Evolutionary conservation across 2,888 invertebrate genomes (phyloP).

Genomic region (Leptopilina myrica): DNA sequence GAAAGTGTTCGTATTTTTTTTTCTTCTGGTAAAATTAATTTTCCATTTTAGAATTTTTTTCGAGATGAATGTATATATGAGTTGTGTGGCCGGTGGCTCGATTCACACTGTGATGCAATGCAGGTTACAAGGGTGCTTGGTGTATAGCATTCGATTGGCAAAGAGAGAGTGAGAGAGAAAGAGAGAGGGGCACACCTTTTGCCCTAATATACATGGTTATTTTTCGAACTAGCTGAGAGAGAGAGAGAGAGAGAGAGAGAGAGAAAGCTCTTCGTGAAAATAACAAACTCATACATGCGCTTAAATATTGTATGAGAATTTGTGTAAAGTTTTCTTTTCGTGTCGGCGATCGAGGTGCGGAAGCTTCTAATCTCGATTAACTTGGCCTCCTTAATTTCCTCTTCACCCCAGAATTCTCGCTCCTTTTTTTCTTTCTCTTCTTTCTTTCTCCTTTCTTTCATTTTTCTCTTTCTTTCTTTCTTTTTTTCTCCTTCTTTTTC

Average conservation of each 20-base stretch:
- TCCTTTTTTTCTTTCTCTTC: background rate
- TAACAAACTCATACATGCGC: no score
- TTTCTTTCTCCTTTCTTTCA: background rate
- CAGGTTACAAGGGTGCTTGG: conserved; percentile 59
- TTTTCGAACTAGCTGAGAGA: no score
- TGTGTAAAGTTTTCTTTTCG: no score
- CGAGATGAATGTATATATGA: conserved; percentile 44
- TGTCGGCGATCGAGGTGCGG: conserved; percentile 36
- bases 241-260: no score
- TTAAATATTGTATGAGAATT: no score
- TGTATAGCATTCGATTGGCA: conserved; percentile 47
- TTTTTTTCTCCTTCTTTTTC: no score
- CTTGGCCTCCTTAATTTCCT: conserved; percentile 38
- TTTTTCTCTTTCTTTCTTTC: no score
- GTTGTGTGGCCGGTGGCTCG: conserved; percentile 61
- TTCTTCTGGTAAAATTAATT: background rate
- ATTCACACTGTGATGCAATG: conserved; percentile 66
- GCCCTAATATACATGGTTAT: no score
- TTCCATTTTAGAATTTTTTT: no score
- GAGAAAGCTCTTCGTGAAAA: no score
- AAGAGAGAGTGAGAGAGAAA: conserved; percentile 10
- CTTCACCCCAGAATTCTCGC: background rate
- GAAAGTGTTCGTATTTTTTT: background rate
- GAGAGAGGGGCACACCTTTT: conserved; percentile 59
- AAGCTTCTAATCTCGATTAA: conserved; percentile 58